phyloP scores from a whole-genome alignment of 92 coral and sea anemone genomes.

The Epizoanthus stellaris region DNA sequence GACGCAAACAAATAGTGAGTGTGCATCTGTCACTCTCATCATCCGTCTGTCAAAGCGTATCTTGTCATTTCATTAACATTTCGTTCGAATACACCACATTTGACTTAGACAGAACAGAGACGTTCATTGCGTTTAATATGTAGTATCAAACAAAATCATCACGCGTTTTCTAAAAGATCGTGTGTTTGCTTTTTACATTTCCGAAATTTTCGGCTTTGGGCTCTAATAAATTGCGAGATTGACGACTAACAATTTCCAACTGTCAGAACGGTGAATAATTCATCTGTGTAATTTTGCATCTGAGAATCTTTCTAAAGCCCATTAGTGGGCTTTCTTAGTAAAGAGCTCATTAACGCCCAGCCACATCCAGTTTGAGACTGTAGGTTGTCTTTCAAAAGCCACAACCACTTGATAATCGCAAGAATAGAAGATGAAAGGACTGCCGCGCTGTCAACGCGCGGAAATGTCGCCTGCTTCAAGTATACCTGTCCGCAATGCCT shows the following conservation, averaged over 20 bases:
- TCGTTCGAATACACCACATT: constrained; percentile 65
- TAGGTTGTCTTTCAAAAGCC: constrained; percentile 65
- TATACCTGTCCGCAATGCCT: constrained; percentile 44
- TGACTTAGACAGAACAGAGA: constrained; percentile 23
- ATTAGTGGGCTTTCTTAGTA: constrained; percentile 62
- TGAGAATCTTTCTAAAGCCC: constrained; percentile 44
- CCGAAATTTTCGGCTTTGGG: constrained; percentile 21
- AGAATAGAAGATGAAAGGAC: constrained; percentile 69
- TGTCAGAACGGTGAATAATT: constrained; percentile 55
- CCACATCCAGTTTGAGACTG: constrained; percentile 70
- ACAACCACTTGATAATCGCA: constrained; percentile 75
- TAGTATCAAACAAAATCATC: constrained; percentile 4
- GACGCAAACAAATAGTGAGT: constrained; percentile 73
- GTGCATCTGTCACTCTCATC: constrained; percentile 65
- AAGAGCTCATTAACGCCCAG: constrained; percentile 88
- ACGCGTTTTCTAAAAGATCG: constrained; percentile 12
- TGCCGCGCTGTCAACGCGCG: constrained; percentile 91
- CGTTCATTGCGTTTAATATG: neutral
- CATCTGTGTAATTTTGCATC: constrained; percentile 65
- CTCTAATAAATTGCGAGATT: constrained; percentile 32
- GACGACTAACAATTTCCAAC: constrained; percentile 19
- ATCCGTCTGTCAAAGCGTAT: constrained; percentile 76
- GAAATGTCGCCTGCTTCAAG: constrained; percentile 92
- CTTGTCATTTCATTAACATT: constrained; percentile 70
- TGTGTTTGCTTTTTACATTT: constrained; percentile 36